phyloP scores from a whole-genome alignment of 2,113 vertebrate genomes.

The Lota lota region DNA sequence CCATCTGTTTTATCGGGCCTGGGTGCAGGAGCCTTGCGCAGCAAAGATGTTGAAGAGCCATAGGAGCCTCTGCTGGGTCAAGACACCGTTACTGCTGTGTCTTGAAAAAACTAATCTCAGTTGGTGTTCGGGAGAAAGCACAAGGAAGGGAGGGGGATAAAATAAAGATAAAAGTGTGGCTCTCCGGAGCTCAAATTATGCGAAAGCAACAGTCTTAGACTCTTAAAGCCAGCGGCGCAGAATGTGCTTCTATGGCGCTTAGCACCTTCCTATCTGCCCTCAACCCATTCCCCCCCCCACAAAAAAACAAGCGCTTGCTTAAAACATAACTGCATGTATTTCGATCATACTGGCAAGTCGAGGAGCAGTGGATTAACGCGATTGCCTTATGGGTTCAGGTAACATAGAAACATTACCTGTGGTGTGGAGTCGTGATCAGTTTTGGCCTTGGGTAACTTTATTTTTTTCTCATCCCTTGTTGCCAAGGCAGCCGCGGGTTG shows the following conservation, averaged over 20 bases:
- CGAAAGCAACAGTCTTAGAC: conserved; percentile 28
- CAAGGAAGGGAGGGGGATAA: background rate
- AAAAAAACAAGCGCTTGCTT: too few relatives aligned
- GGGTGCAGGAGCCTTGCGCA: too few relatives aligned
- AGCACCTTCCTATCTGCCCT: conserved; percentile 9
- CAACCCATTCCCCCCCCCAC: too few relatives aligned
- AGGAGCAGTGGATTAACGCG: conserved; percentile 15
- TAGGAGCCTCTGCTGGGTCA: conserved; percentile 9
- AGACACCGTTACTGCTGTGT: conserved; percentile 22
- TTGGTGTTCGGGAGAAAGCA: background rate
- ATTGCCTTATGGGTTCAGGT: conserved; percentile 16
- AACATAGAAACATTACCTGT: conserved; percentile 18
- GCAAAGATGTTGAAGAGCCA: too few relatives aligned
- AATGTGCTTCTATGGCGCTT: conserved; percentile 42
- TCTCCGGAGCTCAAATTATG: conserved; percentile 29
- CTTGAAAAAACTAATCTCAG: conserved; percentile 5
- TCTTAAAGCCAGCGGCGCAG: conserved; percentile 39
- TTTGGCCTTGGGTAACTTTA: conserved; percentile 12
- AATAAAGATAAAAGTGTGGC: conserved; percentile 17
- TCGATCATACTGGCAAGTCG: conserved; percentile 43
- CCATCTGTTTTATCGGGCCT: too few relatives aligned
- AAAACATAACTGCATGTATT: too few relatives aligned
- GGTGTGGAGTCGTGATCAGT: conserved; percentile 11
- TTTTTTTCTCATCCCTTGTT: conserved; percentile 23
- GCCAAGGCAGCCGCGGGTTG: conserved; percentile 34